These are phyloP conservation scores for Promerops cafer DNA, from an alignment of 2,113 vertebrate species.

Conservation along the genomic window DNA sequence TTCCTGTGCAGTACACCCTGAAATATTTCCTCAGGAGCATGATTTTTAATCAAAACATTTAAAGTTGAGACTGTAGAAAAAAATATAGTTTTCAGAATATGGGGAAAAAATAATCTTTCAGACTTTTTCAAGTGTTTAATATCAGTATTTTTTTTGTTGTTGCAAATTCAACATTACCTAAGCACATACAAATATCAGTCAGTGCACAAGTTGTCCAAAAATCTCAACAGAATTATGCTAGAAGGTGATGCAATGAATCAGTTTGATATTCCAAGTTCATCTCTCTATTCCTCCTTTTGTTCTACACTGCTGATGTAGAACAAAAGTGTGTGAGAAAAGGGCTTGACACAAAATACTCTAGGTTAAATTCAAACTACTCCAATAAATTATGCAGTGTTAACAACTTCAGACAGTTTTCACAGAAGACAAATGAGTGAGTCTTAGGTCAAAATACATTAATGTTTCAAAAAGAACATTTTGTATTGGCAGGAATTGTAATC, in stretches of 20 bases:
- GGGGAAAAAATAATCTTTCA: background rate
- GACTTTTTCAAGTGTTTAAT: background rate
- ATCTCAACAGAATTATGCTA: background rate
- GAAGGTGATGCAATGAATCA: rapidly evolving
- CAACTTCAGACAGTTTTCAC: slow-evolving; percentile 22
- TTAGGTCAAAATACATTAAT: slow-evolving; percentile 21
- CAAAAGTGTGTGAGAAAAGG: background rate
- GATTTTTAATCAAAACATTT: background rate
- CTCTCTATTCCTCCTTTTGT: background rate
- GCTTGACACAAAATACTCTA: background rate
- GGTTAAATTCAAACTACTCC: background rate
- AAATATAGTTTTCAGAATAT: background rate
- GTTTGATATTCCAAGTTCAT: background rate
- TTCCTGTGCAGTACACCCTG: background rate
- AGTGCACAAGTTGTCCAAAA: background rate
- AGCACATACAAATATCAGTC: background rate
- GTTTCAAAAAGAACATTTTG: background rate
- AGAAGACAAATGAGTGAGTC: background rate
- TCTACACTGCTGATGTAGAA: background rate
- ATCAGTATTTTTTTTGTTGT: background rate
- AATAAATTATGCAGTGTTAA: slow-evolving; percentile 39
- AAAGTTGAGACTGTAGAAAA: background rate
- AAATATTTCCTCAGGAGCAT: background rate
- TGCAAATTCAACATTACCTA: background rate
- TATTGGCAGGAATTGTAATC: background rate